A percentile compares a stretch with the other conserved stretches of the same genome.
Evolutionary conservation across 2,888 invertebrate genomes (phyloP).

Genomic region (Campoplex nolae): DNA sequence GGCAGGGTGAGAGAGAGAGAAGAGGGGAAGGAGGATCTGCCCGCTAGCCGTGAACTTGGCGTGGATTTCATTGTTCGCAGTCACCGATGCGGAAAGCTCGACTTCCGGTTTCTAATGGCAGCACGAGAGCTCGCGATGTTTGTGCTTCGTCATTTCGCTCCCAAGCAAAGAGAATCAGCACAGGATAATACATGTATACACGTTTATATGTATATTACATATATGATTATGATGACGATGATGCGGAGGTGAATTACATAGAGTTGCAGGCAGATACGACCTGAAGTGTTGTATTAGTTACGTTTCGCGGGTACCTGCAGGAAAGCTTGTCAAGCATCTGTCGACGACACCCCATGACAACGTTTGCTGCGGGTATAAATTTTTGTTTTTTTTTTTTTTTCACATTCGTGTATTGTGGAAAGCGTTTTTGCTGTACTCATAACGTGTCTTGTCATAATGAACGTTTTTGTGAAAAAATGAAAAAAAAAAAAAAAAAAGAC

Average conservation of each 20-base stretch:
- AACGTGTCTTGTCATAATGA: neutral
- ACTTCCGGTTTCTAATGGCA: constrained; percentile 80
- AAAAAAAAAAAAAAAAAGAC: neutral
- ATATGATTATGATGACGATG: constrained; percentile 14
- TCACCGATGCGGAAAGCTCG: constrained; percentile 81
- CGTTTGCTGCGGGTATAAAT: constrained; percentile 36
- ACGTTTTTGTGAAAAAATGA: constrained; percentile 8
- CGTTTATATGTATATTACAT: neutral
- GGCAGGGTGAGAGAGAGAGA: neutral
- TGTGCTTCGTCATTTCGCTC: constrained; percentile 58
- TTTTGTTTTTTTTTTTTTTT: constrained; percentile 23
- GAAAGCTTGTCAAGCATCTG: constrained; percentile 45
- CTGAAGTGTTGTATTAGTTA: constrained; percentile 39
- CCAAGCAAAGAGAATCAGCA: constrained; percentile 43
- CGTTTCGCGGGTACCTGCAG: constrained; percentile 53
- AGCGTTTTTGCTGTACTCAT: neutral
- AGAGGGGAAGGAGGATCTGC: constrained; percentile 25
- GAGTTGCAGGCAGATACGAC: constrained; percentile 9
- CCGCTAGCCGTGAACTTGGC: constrained; percentile 71
- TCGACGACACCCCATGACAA: constrained; percentile 37
- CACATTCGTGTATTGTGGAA: neutral
- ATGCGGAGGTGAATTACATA: constrained; percentile 29
- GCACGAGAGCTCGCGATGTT: constrained; percentile 52
- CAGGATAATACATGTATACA: constrained; percentile 9
- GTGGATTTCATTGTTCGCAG: constrained; percentile 81